Conservation (phyloP, 2,797 vertebrate species). For the Hephaestus fuliginosus region DNA sequence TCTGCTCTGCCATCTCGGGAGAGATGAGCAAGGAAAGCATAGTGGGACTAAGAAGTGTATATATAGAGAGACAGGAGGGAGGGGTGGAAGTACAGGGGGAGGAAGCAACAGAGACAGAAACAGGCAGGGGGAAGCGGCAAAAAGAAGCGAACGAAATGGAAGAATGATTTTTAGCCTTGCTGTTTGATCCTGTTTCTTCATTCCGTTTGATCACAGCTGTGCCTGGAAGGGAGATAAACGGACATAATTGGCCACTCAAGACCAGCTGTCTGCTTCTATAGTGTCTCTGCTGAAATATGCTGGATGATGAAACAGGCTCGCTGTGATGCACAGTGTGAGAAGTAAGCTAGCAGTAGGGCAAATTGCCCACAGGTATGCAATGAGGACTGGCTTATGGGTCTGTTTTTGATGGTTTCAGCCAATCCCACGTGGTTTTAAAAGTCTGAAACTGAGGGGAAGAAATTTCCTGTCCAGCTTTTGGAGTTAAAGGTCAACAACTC, state of each 20-base stretch:
- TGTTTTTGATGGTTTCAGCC: slow-evolving; percentile 11
- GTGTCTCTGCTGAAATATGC: slow-evolving; percentile 74
- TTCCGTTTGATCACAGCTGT: slow-evolving; percentile 83
- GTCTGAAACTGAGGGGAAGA: slow-evolving; percentile 5
- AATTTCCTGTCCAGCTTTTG: not conserved
- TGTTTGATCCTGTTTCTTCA: slow-evolving; percentile 83
- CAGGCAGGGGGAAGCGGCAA: slow-evolving; percentile 61
- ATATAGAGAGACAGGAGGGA: slow-evolving; percentile 23
- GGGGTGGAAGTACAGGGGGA: slow-evolving; percentile 57
- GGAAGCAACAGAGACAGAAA: slow-evolving; percentile 63
- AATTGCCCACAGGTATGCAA: slow-evolving; percentile 56
- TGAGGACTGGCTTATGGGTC: slow-evolving; percentile 20
- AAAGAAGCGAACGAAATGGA: slow-evolving; percentile 70
- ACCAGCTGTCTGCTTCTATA: slow-evolving; percentile 81
- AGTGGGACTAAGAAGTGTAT: slow-evolving; percentile 45
- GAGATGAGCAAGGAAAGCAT: slow-evolving; percentile 55
- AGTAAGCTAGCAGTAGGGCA: slow-evolving; percentile 32
- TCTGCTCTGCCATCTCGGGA: slow-evolving; percentile 56
- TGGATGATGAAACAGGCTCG: slow-evolving; percentile 71
- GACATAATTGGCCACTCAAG: slow-evolving; percentile 86
- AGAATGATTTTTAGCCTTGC: slow-evolving; percentile 71
- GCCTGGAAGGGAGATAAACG: slow-evolving; percentile 84
- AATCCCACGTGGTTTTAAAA: slow-evolving; percentile 4
- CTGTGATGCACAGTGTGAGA: slow-evolving; percentile 41
- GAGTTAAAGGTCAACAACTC: not conserved